A percentile compares a stretch with the other conserved stretches of the same genome.
Evolutionary conservation across 1,140 invertebrate genomes (phyloP).

Genomic region (Hycleus cichorii): DNA sequence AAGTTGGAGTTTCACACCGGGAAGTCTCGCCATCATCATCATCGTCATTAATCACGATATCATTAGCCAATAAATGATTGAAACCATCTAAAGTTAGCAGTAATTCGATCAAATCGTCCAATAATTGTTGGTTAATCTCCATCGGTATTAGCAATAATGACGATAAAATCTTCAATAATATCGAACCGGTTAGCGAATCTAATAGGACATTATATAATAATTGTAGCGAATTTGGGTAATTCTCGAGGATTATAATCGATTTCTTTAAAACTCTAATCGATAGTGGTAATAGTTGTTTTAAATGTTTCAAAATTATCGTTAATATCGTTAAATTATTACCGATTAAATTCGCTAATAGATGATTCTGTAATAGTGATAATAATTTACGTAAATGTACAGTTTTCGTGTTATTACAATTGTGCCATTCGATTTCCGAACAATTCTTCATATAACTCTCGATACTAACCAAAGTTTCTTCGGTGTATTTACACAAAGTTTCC

Average conservation of each 20-base stretch:
- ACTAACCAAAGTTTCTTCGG: constrained; percentile 36
- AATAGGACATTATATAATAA: constrained; percentile 46
- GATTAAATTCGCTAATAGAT: constrained; percentile 47
- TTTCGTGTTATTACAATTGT: constrained; percentile 31
- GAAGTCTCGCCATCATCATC: constrained; percentile 24
- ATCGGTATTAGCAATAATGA: constrained; percentile 49
- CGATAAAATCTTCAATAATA: constrained; percentile 52
- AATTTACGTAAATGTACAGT: constrained; percentile 46
- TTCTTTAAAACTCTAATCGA: constrained; percentile 44
- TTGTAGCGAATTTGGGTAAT: constrained; percentile 36
- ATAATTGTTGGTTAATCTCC: constrained; percentile 40
- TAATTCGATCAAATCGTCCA: constrained; percentile 46
- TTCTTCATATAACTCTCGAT: constrained; percentile 29
- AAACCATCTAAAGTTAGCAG: constrained; percentile 49
- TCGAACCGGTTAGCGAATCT: constrained; percentile 48
- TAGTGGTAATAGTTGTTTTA: constrained; percentile 46
- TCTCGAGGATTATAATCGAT: constrained; percentile 36
- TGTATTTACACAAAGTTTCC: constrained; percentile 48
- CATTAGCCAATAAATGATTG: constrained; percentile 46
- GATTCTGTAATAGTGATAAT: constrained; percentile 53
- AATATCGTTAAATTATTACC: constrained; percentile 1
- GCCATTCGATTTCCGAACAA: constrained; percentile 31
- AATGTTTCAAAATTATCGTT: constrained; percentile 32
- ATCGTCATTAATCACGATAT: constrained; percentile 30
- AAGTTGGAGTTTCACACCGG: constrained; percentile 44